Conservation (phyloP, 2,113 vertebrate species). For the Cryptotis parvus region DNA sequence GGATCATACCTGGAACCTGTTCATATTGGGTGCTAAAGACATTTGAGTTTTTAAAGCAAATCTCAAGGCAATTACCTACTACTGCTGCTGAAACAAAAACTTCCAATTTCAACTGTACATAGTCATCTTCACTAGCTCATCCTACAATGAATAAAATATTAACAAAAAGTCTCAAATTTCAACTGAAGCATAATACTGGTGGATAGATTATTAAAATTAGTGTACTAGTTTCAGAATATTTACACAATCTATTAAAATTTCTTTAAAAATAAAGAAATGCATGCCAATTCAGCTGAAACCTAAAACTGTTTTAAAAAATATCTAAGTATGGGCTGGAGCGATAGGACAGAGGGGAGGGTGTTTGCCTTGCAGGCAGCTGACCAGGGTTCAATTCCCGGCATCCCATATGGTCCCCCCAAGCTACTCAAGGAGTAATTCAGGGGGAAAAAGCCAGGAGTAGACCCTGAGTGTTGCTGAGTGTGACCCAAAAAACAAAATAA, state of each 20-base stretch:
- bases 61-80: neutral
- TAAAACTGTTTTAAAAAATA: neutral
- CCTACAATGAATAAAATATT: neutral
- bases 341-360: too few species aligned
- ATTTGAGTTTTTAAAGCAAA: neutral
- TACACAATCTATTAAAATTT: neutral
- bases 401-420: too few species aligned
- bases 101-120: neutral
- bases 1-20: neutral
- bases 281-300: slow-evolving; percentile 48
- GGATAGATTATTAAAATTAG: neutral
- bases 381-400: too few species aligned
- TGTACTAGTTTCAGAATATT: neutral
- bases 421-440: too few species aligned
- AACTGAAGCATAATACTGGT: neutral
- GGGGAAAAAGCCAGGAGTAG: too few species aligned
- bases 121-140: neutral
- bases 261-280: slow-evolving; percentile 40
- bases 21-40: neutral
- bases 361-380: too few species aligned
- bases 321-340: too few species aligned
- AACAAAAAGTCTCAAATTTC: neutral
- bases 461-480: too few species aligned
- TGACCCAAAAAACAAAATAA: too few species aligned
- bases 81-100: neutral